phyloP scores from a whole-genome alignment of 2,888 invertebrate genomes.

The Pteria penguin region DNA sequence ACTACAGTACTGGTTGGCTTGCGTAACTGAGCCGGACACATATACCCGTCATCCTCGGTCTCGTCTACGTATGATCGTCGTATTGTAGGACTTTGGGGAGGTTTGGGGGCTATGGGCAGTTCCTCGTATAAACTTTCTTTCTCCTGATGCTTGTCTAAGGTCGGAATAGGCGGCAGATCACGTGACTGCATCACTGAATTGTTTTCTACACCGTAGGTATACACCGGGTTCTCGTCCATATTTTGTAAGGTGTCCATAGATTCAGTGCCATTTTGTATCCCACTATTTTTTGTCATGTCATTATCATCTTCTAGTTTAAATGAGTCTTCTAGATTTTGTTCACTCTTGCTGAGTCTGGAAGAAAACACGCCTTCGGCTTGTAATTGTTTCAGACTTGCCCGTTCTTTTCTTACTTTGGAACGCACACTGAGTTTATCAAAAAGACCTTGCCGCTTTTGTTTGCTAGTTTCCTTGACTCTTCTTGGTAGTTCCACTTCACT shows the following conservation, averaged over 20 bases:
- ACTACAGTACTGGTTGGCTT: slow-evolving; percentile 40
- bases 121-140: slow-evolving; percentile 72
- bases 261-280: not conserved
- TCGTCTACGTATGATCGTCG: slow-evolving; percentile 20
- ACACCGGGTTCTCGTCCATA: slow-evolving; percentile 3
- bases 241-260: not conserved
- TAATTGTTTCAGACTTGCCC: slow-evolving; percentile 71
- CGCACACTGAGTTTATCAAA: slow-evolving; percentile 72
- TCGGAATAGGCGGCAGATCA: slow-evolving; percentile 72
- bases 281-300: slow-evolving; percentile 26
- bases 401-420: slow-evolving; percentile 66
- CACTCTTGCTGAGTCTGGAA: slow-evolving; percentile 65
- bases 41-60: slow-evolving; percentile 70
- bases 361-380: slow-evolving; percentile 73
- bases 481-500: slow-evolving; percentile 62
- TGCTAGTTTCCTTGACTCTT: slow-evolving; percentile 64
- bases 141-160: slow-evolving; percentile 33
- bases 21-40: slow-evolving; percentile 65
- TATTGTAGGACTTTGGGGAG: slow-evolving; percentile 44
- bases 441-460: slow-evolving; percentile 63
- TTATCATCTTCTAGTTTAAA: slow-evolving; percentile 42
- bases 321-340: slow-evolving; percentile 63
- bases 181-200: slow-evolving; percentile 57
- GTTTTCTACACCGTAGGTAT: slow-evolving; percentile 26
- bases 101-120: slow-evolving; percentile 68